phyloP scores from a whole-genome alignment of 92 coral and sea anemone species.

The Ricordea florida region DNA sequence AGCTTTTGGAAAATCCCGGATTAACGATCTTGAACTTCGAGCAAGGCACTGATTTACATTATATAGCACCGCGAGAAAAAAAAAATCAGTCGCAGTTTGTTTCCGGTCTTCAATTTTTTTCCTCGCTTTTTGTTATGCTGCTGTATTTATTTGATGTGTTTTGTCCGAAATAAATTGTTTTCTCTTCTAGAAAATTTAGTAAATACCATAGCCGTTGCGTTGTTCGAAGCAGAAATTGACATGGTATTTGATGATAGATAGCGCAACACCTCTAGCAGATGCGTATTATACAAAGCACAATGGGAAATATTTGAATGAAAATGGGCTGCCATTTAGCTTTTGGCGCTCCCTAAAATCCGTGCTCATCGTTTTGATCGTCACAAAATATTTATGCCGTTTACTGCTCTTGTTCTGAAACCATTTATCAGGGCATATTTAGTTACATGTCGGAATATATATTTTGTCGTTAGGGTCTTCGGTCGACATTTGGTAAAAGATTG shows the following conservation, averaged over 20 bases:
- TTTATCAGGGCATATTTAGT: conserved; percentile 15
- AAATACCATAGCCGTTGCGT: not conserved
- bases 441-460: no score
- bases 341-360: conserved; percentile 7
- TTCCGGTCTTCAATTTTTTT: conserved; percentile 41
- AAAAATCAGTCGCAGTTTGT: conserved; percentile 33
- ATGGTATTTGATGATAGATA: conserved; percentile 23
- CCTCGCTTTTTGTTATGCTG: no score
- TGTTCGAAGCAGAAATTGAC: conserved; percentile 11
- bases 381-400: no score
- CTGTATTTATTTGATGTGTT: conserved; percentile 1
- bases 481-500: conserved; percentile 30
- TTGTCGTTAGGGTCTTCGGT: not conserved
- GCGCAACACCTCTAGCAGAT: conserved; percentile 30
- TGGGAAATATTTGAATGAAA: conserved; percentile 43
- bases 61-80: conserved; percentile 29
- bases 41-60: conserved; percentile 43
- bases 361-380: no score
- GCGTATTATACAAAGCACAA: conserved; percentile 36
- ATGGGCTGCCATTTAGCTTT: conserved; percentile 41
- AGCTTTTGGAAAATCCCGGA: no score
- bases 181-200: not conserved
- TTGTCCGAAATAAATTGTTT: conserved; percentile 1
- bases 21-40: no score
- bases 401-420: no score